phyloP scores from a whole-genome alignment of 2,797 vertebrate species.

The Orestias chungarensis region DNA sequence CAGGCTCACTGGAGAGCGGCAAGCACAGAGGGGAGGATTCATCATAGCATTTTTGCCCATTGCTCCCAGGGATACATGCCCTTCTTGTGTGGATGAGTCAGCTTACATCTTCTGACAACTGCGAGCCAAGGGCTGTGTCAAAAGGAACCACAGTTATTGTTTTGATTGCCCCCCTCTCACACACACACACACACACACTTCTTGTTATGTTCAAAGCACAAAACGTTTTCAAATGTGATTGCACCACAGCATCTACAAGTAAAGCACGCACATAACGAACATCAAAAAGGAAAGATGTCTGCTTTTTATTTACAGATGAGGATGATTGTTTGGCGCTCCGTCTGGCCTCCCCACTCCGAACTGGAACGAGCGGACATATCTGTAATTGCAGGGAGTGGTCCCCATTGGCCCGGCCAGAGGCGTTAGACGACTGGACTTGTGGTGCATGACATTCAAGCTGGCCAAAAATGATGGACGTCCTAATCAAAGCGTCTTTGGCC shows the following conservation, averaged over 20 bases:
- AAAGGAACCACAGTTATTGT: slow-evolving; percentile 79
- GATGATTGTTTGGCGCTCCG: slow-evolving; percentile 67
- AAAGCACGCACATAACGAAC: slow-evolving; percentile 71
- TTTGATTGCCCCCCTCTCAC: slow-evolving; percentile 64
- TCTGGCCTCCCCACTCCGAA: slow-evolving; percentile 46
- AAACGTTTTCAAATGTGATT: slow-evolving; percentile 80
- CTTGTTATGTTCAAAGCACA: slow-evolving; percentile 72
- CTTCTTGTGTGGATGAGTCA: slow-evolving; percentile 82
- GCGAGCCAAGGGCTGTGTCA: slow-evolving; percentile 78
- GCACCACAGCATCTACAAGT: slow-evolving; percentile 69
- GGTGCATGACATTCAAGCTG: slow-evolving; percentile 72
- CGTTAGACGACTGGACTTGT: slow-evolving; percentile 69
- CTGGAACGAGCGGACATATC: slow-evolving; percentile 63
- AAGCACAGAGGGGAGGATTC: slow-evolving; percentile 73
- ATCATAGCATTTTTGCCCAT: slow-evolving; percentile 71
- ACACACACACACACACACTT: neutral
- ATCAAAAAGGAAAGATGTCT: slow-evolving; percentile 78
- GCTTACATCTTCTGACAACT: slow-evolving; percentile 81
- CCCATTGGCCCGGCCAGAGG: slow-evolving; percentile 53
- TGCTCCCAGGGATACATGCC: slow-evolving; percentile 78
- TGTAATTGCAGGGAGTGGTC: slow-evolving; percentile 67
- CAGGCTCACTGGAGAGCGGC: slow-evolving; percentile 67
- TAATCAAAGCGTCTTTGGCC: slow-evolving; percentile 72
- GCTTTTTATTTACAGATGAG: slow-evolving; percentile 78
- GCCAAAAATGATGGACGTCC: slow-evolving; percentile 69